phyloP scores from a whole-genome alignment of 2,113 vertebrate genomes.

The Sardina pilchardus region DNA sequence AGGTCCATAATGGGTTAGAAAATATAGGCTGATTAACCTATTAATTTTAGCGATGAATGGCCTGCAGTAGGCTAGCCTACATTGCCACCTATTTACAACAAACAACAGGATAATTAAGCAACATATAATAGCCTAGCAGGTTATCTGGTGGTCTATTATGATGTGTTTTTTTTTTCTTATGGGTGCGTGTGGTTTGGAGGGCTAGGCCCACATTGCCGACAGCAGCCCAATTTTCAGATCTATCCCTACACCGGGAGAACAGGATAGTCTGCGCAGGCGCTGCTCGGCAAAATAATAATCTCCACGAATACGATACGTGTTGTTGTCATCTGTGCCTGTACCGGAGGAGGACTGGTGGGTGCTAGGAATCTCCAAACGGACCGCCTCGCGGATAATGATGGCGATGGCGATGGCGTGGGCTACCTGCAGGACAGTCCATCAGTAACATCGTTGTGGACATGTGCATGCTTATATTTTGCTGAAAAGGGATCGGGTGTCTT shows the following conservation, averaged over 20 bases:
- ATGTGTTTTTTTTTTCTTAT: too few relatives aligned
- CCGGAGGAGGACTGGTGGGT: background rate
- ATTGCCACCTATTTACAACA: too few relatives aligned
- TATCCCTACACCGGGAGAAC: background rate
- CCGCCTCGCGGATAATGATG: background rate
- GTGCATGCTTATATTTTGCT: background rate
- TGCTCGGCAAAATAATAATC: background rate
- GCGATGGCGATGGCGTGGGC: background rate
- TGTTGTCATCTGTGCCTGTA: background rate
- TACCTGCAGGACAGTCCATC: background rate
- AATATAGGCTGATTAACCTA: too few relatives aligned
- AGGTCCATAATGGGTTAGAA: too few relatives aligned
- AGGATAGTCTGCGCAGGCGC: conserved; percentile 8
- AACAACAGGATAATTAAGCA: too few relatives aligned
- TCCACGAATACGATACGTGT: conserved; percentile 17
- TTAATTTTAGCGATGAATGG: too few relatives aligned
- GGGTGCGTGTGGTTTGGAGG: too few relatives aligned
- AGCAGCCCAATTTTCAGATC: background rate
- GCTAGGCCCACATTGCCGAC: background rate
- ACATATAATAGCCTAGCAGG: too few relatives aligned
- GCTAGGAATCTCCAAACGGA: background rate
- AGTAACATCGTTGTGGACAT: background rate
- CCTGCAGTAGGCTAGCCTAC: too few relatives aligned
- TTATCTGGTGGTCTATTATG: too few relatives aligned
- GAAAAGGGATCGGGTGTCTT: background rate